A percentile compares a stretch with the other conserved stretches of the same genome.
Conservation (phyloP, 2,113 vertebrate genomes). For the Meriones unguiculatus region DNA sequence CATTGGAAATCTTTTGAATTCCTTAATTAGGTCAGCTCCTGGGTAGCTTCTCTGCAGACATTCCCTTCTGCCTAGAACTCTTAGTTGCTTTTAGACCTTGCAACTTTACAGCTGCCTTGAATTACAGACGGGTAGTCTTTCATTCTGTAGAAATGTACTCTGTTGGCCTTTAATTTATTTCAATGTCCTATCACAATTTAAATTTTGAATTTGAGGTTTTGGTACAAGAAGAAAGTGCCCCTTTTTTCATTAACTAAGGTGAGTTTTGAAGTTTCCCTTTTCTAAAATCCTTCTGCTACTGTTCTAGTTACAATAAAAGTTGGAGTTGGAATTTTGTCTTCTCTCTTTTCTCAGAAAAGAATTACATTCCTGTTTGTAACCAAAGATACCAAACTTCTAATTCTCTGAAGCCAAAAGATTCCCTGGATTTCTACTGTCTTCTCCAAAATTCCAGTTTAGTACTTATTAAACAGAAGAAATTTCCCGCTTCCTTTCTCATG, state of each 20-base stretch:
- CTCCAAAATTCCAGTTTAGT: constrained; percentile 21
- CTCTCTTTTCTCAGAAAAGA: neutral
- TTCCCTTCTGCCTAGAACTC: constrained; percentile 59
- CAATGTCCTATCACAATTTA: neutral
- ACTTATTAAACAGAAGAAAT: constrained; percentile 26
- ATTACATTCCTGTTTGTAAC: constrained; percentile 21
- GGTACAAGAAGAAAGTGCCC: neutral
- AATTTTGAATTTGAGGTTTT: constrained; percentile 57
- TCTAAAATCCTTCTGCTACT: neutral
- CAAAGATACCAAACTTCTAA: neutral
- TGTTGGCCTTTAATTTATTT: constrained; percentile 22
- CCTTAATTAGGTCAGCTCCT: constrained; percentile 77
- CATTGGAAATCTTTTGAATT: constrained; percentile 82
- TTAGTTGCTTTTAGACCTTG: constrained; percentile 58
- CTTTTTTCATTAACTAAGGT: constrained; percentile 32
- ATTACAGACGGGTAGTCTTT: neutral
- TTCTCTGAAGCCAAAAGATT: constrained; percentile 56
- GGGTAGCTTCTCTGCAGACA: constrained; percentile 64
- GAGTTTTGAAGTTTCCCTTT: constrained; percentile 52
- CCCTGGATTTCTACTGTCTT: constrained; percentile 37
- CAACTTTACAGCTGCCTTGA: constrained; percentile 10
- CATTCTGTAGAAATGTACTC: neutral
- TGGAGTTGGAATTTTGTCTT: neutral
- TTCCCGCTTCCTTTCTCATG: constrained; percentile 25
- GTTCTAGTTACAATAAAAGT: constrained; percentile 45